Evolutionary conservation across 2,113 vertebrate genomes (phyloP).

Genomic region (Meles meles): DNA sequence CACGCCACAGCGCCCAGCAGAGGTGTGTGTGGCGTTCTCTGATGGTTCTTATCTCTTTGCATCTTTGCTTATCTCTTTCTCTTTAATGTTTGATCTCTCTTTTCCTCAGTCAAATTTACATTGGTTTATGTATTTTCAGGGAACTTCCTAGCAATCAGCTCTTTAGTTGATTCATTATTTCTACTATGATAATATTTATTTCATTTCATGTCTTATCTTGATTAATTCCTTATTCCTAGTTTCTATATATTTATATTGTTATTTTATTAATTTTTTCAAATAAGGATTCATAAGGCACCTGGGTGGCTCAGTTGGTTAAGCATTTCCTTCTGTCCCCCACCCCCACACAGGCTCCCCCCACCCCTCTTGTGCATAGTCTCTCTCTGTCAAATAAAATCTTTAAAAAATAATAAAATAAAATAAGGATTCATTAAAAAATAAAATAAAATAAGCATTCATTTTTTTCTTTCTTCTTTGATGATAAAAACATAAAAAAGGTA

Average conservation of each 20-base stretch:
- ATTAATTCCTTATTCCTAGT: background rate
- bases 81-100: background rate
- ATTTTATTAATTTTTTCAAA: background rate
- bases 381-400: background rate
- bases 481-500: background rate
- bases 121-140: background rate
- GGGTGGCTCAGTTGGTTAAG: background rate
- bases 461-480: background rate
- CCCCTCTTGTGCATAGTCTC: too few species aligned
- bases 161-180: background rate
- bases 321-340: background rate
- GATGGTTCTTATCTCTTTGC: background rate
- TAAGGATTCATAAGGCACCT: background rate
- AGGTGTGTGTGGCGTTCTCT: background rate
- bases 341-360: fast-evolving
- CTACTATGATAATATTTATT: background rate
- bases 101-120: background rate
- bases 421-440: background rate
- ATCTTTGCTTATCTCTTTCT: background rate
- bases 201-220: background rate
- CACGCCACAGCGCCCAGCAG: background rate
- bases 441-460: background rate
- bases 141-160: background rate
- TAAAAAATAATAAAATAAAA: background rate
- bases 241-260: background rate